Evolutionary conservation across 2,797 vertebrate species (phyloP).

Genomic region (Pagetopsis macropterus): DNA sequence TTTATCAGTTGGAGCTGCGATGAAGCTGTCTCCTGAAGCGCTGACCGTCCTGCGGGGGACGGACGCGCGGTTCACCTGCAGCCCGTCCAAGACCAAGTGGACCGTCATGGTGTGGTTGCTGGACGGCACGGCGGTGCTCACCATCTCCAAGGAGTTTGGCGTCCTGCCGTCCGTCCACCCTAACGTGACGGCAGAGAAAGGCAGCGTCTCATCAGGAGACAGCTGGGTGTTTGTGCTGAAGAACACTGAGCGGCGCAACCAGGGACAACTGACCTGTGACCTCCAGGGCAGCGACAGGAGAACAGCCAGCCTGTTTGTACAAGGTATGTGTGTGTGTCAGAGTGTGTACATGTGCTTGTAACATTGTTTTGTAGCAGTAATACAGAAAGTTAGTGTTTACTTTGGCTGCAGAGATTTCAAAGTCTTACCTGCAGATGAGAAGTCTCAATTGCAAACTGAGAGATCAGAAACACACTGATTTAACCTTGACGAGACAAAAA

Average conservation of each 20-base stretch:
- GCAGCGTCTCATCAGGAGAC: not conserved
- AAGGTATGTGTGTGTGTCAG: conserved; percentile 79
- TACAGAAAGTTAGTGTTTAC: conserved; percentile 30
- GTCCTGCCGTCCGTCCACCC: conserved; percentile 36
- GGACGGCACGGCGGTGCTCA: conserved; percentile 36
- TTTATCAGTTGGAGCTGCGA: conserved; percentile 28
- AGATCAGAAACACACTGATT: conserved; percentile 41
- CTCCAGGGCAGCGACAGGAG: conserved; percentile 63
- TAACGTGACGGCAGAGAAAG: conserved; percentile 55
- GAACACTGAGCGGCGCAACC: conserved; percentile 51
- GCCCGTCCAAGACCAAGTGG: conserved; percentile 51
- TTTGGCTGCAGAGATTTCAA: conserved; percentile 42
- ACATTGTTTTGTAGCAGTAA: conserved; percentile 22
- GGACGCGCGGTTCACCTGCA: conserved; percentile 71
- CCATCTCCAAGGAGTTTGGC: conserved; percentile 52
- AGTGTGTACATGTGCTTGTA: not conserved
- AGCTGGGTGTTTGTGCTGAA: conserved; percentile 71
- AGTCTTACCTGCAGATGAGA: conserved; percentile 57
- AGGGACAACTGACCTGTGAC: conserved; percentile 80
- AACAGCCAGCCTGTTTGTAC: conserved; percentile 83
- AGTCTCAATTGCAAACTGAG: conserved; percentile 32
- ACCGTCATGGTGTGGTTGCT: conserved; percentile 73
- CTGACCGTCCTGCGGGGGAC: conserved; percentile 57
- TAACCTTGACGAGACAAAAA: conserved; percentile 56
- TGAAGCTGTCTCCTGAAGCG: conserved; percentile 59